Base-by-base conservation (phyloP, 2,113 vertebrate species). In the Cephalopholis sonnerati region DNA sequence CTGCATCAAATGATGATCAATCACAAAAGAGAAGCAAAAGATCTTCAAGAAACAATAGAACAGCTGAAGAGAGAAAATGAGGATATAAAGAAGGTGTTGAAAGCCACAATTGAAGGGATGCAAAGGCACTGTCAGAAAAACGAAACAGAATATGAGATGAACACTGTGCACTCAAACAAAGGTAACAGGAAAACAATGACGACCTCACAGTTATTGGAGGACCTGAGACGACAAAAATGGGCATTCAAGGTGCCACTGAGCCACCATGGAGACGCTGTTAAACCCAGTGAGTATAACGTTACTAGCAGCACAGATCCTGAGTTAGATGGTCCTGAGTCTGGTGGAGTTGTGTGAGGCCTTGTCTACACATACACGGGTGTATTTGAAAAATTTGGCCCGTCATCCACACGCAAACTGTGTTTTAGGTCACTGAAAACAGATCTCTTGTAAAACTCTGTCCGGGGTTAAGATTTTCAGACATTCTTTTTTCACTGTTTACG, bases 51-150 rank as follows among this genome's bases (percentile, higher is more conserved):
- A 7, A 39, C 41, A 17, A 68, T 63, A 4, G 44, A 69, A 22
- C 27, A 64, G 27, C 71, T 87, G 48, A 77, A 48, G 58, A 79
- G 27, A 73, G 69, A 82, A 65, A 83, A 82, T 1, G 22, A 84
- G 39, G 50, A 81, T 4, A n/a, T 11, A 55, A 83, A 83, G 41
- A 71, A 51, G 24, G 32, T 63, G 32, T 32, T 90, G 50, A 44
- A 80, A 22, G 68, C 61, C 18, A 67, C 27, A 0, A 66, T 79
- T 1, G 22, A 61, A 57, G 61, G 46, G 25, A 61, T 77, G n/a
- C 71, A 78, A 20, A 81, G 22, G 11, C 73, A 71, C 25, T 58
- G 41, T 55, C 70, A 27, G 32, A 36, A 61, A 25, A 74, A 20
- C 1, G 25, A 83, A 27, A 61, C 22, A 32, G n/a, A 5, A 15